Evolutionary conservation across 2,113 vertebrate genomes (phyloP), one percentile per base, ranked within the genome.

Genomic region (Cyprinodon brontotheroides): DNA sequence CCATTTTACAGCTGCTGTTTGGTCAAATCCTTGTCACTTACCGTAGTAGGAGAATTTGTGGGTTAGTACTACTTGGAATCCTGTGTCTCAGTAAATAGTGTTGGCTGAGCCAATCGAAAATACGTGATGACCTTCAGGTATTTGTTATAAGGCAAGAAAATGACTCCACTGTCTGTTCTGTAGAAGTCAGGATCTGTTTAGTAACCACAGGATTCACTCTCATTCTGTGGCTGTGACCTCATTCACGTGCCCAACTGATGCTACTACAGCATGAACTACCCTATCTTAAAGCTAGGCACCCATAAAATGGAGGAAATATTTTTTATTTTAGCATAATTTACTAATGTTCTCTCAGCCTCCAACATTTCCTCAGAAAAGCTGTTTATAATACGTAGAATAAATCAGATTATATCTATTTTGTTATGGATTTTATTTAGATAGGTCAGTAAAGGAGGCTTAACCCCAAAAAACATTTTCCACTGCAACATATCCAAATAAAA

Each of bases 131-230:
- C 81, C 67, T 83, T 29, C 80, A 86, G 68, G 29, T 45, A 61
- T 73, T 68, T 53, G 65, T 72, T 65, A 69, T 43, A 36, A 72
- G 80, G 80, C 85, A 84, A 88, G 84, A 91, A 91, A 89, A 86
- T 72, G 71, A 69, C 64, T 86, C 60, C 39, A 13, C 43, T 78
- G 63, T 12, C 72, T 41, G 3, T 69, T 61, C 68, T 81, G 68
- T 89, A 80, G 77, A 78, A 29, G 29, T 29, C 29, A 29, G 29
- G 29, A 29, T 29, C 29, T 47, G 68, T 88, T 87, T 91, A 76
- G 79, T 79, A 88, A 88, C 77, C 74, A 73, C 75, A 74, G 68
- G 67, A 47, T 81, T 70, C 12, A 65, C 68, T 43, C 20, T 3
- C 77, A 70, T 59, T 11, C 13, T 73, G 69, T 87, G 63, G 71